Conservation (phyloP, 2,113 vertebrate genomes). For the Pomatostomus ruficeps region DNA sequence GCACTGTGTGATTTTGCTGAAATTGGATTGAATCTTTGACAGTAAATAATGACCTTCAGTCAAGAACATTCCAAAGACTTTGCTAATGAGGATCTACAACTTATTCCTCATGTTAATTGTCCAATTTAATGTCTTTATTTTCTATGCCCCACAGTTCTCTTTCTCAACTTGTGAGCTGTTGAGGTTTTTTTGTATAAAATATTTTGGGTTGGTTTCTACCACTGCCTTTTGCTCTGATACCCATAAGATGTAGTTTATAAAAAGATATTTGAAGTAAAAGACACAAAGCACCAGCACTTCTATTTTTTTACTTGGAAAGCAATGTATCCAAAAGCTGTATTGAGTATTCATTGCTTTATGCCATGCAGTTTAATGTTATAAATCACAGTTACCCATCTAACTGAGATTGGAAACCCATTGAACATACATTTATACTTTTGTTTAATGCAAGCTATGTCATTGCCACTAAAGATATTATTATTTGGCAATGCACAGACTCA, state of each 20-base stretch:
- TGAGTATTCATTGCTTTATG: background rate
- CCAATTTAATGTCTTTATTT: background rate
- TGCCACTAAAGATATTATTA: background rate
- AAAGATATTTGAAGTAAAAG: background rate
- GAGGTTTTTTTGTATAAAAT: background rate
- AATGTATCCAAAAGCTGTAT: background rate
- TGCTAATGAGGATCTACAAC: background rate
- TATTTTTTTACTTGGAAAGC: background rate
- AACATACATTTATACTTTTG: background rate
- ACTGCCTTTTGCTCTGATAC: background rate
- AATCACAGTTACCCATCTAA: background rate
- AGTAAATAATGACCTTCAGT: constrained; percentile 34
- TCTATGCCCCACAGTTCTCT: background rate
- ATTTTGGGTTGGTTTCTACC: background rate
- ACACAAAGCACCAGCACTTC: background rate
- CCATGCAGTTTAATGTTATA: background rate
- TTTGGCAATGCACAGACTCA: background rate
- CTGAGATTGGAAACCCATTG: background rate
- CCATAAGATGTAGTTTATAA: background rate
- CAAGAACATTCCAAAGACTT: background rate
- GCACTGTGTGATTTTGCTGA: background rate
- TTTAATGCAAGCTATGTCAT: background rate
- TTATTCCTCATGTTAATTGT: background rate
- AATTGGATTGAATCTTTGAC: constrained; percentile 1
- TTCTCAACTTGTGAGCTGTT: background rate